Percentiles rank a stretch among this genome's conserved stretches.
Evolutionary conservation across 2,113 vertebrate genomes (phyloP).

Genomic region (Psammodynastes pulverulentus): DNA sequence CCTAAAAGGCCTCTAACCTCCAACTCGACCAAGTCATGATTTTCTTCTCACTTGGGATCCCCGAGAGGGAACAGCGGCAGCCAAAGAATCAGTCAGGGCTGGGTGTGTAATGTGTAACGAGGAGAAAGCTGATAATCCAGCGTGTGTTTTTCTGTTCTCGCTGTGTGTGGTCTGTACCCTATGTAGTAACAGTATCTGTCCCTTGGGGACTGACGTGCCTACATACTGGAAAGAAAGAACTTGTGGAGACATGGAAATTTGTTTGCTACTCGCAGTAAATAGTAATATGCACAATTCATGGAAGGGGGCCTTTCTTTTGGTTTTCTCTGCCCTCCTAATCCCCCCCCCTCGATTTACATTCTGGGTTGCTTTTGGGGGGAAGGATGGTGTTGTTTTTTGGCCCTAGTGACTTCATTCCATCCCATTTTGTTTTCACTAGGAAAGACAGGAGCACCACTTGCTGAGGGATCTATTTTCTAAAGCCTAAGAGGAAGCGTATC

Average conservation of each 20-base stretch:
- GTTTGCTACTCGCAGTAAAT: slow-evolving; percentile 8
- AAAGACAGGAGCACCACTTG: background rate
- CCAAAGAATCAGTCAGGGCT: background rate
- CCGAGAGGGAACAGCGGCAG: background rate
- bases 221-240: slow-evolving; percentile 7
- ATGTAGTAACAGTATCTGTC: slow-evolving; percentile 24
- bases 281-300: background rate
- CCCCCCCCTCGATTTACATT: background rate
- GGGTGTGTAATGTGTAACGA: background rate
- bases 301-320: background rate
- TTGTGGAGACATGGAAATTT: background rate
- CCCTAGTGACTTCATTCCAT: background rate
- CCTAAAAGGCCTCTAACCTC: background rate
- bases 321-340: background rate
- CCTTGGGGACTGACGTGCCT: slow-evolving; percentile 19
- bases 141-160: slow-evolving; percentile 13
- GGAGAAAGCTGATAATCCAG: slow-evolving; percentile 6
- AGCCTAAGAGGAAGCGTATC: background rate
- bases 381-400: background rate
- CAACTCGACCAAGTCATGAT: background rate
- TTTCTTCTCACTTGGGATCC: background rate
- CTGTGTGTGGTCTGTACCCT: slow-evolving; percentile 41
- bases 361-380: background rate
- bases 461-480: background rate
- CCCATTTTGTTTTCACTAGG: background rate